phyloP scores from a whole-genome alignment of 2,888 invertebrate species.

The Rhogogaster chlorosoma region DNA sequence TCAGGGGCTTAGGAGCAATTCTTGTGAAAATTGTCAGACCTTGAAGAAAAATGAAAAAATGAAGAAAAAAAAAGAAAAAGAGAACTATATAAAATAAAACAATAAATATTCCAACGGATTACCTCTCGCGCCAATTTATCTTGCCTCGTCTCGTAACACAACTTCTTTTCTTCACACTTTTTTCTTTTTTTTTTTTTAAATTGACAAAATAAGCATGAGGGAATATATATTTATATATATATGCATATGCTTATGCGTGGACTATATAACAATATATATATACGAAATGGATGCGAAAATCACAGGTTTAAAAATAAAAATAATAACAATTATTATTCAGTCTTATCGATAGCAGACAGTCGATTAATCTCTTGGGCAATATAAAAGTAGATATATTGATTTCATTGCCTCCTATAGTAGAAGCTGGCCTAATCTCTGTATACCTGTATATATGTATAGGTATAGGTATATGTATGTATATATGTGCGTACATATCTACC shows the following conservation, averaged over 20 bases:
- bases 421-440: slow-evolving; percentile 59
- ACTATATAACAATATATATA: background rate
- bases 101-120: background rate
- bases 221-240: background rate
- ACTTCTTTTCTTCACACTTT: background rate
- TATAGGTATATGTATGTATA: background rate
- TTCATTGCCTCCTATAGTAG: slow-evolving; percentile 12
- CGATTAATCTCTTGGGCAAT: slow-evolving; percentile 8
- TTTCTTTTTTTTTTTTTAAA: background rate
- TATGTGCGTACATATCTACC: background rate
- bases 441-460: background rate
- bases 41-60: background rate
- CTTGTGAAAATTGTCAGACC: background rate
- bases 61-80: background rate
- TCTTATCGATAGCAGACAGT: background rate
- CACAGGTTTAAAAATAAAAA: background rate
- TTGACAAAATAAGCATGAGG: background rate
- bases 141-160: background rate
- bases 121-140: background rate
- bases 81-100: background rate
- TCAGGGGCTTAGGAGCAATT: background rate
- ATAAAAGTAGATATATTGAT: slow-evolving; percentile 21
- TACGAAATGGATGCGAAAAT: background rate
- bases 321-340: background rate
- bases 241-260: no score